phyloP scores from a whole-genome alignment of 1,140 invertebrate species.

The Cryptotermes secundus region DNA sequence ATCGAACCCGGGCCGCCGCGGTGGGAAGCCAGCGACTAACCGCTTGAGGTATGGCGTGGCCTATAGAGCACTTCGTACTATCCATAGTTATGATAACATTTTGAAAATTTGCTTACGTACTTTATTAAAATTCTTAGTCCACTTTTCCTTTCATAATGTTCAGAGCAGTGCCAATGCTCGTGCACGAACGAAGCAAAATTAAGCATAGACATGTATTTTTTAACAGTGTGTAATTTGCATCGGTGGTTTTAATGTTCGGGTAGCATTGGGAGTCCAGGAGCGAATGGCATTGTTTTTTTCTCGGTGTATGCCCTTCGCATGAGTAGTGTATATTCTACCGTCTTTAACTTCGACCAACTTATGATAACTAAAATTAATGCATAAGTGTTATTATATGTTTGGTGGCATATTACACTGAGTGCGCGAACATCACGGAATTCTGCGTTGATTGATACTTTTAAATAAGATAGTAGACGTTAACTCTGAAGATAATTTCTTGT shows the following conservation, averaged over 20 bases:
- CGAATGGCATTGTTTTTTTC: not conserved
- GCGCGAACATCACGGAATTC: not conserved
- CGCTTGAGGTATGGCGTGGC: too few relatives aligned
- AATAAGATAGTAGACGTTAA: not conserved
- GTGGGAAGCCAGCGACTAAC: too few relatives aligned
- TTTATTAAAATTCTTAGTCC: not conserved
- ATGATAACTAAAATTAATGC: not conserved
- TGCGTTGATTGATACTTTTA: not conserved
- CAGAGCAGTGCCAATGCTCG: not conserved
- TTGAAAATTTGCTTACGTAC: too few relatives aligned
- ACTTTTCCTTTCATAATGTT: not conserved
- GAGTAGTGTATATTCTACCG: not conserved
- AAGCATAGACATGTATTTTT: not conserved
- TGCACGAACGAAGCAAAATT: not conserved
- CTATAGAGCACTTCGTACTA: too few relatives aligned
- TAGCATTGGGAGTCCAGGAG: not conserved
- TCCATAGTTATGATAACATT: too few relatives aligned
- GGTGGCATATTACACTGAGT: not conserved
- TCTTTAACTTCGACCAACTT: not conserved
- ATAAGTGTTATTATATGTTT: not conserved
- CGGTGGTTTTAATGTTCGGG: not conserved
- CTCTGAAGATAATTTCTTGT: not conserved
- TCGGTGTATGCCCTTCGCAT: not conserved
- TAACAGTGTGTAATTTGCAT: conserved; percentile 3
- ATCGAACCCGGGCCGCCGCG: too few relatives aligned